Base-by-base conservation (phyloP, 2,888 invertebrate genomes). In the Rhingia rostrata region DNA sequence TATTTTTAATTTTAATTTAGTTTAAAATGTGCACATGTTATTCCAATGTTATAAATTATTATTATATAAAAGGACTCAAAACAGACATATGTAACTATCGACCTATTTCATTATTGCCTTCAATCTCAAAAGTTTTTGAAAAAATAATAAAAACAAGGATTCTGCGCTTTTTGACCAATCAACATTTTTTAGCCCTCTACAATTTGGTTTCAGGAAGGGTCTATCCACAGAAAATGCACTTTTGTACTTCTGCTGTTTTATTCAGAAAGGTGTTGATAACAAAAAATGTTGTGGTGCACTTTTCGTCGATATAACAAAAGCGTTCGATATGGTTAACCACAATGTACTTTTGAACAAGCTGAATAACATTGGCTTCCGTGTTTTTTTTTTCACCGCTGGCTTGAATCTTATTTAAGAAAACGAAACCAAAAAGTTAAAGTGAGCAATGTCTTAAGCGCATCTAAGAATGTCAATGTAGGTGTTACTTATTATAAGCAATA, bases 291-390 rank as follows among this genome's bases (percentile, higher is more conserved):
- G 54, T 9, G 54, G 37, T 6, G 37, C 7, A 0, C 7, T 54
- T 6, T 37, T 54, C 37, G 54, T 54, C 5, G 14, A 54, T 54
- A 54, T 54, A 37, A 54, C 54, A 0, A 54, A 54, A 12, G 54
- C 54, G 4, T 54, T 35, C 14, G 54, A 54, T 14, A 54, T 37
- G 54, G 54, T 54, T 37, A 12, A 4, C 12, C 54, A 54, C 3
- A 7, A 37, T 4, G 12, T 54, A 37, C 35, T 54, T 12, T 12
- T 54, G 3, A 14, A 14, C 6, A 33, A 37, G 9, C 9, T 54
- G 32, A 14, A 54, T 12, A 3, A 37, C 37, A 12, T n/a, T 3
- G 53, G 53, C 4, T 53, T 53, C n/a, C 37, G 14, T 39, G n/a
- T 9, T 2, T 14, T 47, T 47, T 22, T 47, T 3, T 47, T 22